Base-by-base conservation (phyloP, 2,888 invertebrate species). In the Drosophila quinaria region DNA sequence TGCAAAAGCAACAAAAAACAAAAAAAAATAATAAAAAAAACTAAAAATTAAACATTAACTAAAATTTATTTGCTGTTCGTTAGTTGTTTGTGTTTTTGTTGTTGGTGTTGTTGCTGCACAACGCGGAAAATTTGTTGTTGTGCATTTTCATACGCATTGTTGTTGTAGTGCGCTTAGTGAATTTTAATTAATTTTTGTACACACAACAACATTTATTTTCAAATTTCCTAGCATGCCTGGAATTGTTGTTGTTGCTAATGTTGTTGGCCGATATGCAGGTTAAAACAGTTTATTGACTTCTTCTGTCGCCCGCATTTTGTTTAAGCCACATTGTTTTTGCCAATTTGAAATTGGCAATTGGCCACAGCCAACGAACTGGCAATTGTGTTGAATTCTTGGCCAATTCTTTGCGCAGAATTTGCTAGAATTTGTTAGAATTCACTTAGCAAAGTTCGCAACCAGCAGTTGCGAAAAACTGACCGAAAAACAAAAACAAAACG, bases 221-320 rank as follows among this genome's bases (percentile, higher is more conserved):
- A 69, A 81, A 74, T 87, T 87, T 78, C 54, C 70, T 78, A 64
- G 56, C 65, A 25, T 76, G 70, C 52, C 55, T 56, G 65, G 63
- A 68, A 66, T 39, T 64, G 59, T 56, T 67, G 66, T 49, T 56
- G 50, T 61, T 59, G 42, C 46, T 58, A 33, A 44, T 41, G 51
- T 39, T 71, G 61, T 65, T 62, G 51, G 59, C 49, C 52, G 69
- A 59, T 77, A 86, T 83, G 84, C 89, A 77, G 89, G 90, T 79
- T 89, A 89, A 85, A 80, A 77, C 75, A 81, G 89, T 88, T 89
- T 89, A 81, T 88, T 90, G 88, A 90, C 88, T 82, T 78, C 66
- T 60, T 77, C 62, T 58, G 17, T 46, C 35, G 69, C 72, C 63
- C 68, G 79, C 74, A 70, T 74, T 71, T 74, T 37, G 52, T 51